phyloP scores from a whole-genome alignment of 2,113 vertebrate species.

The Poeciliopsis retropinna region DNA sequence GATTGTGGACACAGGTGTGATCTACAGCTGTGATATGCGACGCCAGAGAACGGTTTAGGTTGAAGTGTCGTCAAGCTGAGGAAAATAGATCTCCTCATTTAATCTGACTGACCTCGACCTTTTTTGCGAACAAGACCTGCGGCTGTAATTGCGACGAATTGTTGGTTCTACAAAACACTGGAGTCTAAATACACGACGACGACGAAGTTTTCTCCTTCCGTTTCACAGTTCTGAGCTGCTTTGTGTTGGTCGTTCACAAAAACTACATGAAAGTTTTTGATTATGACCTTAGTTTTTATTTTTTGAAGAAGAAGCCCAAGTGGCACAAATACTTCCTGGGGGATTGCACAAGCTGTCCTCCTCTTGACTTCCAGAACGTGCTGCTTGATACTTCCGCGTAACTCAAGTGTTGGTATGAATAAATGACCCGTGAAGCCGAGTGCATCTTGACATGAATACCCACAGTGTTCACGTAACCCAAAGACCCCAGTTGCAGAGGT shows the following conservation, averaged over 20 bases:
- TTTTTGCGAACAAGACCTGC: neutral
- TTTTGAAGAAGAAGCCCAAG: neutral
- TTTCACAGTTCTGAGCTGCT: no score
- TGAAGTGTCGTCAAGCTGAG: neutral
- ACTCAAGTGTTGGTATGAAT: neutral
- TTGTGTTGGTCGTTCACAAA: neutral
- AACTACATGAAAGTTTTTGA: neutral
- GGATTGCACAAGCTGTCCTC: neutral
- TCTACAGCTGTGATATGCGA: no score
- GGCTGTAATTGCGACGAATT: no score
- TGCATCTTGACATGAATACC: neutral
- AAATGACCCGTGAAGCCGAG: neutral
- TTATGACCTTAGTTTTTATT: neutral
- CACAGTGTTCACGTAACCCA: neutral
- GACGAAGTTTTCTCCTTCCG: no score
- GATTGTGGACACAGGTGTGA: no score
- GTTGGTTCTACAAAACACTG: no score
- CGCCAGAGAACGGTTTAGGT: no score
- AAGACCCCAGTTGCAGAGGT: neutral
- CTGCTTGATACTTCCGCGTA: neutral
- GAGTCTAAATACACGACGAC: no score
- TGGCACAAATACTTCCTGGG: neutral
- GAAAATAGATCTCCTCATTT: no score
- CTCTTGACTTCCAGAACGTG: neutral
- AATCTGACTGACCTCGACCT: no score